phyloP scores from a whole-genome alignment of 2,888 invertebrate genomes.

The Opisthograptis luteolata region DNA sequence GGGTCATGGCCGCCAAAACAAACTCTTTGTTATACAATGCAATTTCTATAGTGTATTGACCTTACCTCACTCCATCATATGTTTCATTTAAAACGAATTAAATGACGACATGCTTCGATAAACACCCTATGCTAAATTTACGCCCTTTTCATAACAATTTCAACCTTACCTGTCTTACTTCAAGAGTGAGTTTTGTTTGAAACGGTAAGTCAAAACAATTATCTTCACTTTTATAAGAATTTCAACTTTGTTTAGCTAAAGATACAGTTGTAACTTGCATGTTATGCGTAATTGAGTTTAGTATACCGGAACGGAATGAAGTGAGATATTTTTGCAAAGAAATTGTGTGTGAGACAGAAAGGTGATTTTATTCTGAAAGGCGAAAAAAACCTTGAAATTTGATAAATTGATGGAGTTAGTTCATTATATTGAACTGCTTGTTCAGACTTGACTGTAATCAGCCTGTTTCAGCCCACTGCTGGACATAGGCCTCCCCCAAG shows the following conservation, averaged over 20 bases:
- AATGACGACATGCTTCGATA: constrained; percentile 60
- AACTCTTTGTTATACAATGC: constrained; percentile 14
- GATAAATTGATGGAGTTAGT: background rate
- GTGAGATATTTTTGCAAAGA: constrained; percentile 55
- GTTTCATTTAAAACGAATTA: constrained; percentile 57
- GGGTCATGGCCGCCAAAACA: constrained; percentile 11
- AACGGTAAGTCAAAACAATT: constrained; percentile 23
- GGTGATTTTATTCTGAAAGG: constrained; percentile 23
- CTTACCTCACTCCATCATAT: constrained; percentile 49
- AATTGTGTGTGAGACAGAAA: constrained; percentile 42
- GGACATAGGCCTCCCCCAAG: too few species aligned
- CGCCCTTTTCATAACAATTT: constrained; percentile 20
- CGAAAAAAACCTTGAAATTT: constrained; percentile 17
- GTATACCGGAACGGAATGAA: constrained; percentile 47
- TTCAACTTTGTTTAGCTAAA: background rate
- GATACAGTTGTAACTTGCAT: constrained; percentile 30
- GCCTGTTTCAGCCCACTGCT: too few species aligned
- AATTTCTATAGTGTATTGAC: constrained; percentile 18
- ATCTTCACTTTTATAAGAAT: constrained; percentile 13
- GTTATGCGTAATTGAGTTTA: constrained; percentile 26
- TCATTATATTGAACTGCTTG: too few species aligned
- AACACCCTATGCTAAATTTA: constrained; percentile 58
- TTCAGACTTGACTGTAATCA: too few species aligned
- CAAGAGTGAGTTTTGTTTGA: constrained; percentile 22
- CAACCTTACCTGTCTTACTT: constrained; percentile 13